phyloP scores from a whole-genome alignment of 1,140 invertebrate species.

The Rhopalosiphum padi region DNA sequence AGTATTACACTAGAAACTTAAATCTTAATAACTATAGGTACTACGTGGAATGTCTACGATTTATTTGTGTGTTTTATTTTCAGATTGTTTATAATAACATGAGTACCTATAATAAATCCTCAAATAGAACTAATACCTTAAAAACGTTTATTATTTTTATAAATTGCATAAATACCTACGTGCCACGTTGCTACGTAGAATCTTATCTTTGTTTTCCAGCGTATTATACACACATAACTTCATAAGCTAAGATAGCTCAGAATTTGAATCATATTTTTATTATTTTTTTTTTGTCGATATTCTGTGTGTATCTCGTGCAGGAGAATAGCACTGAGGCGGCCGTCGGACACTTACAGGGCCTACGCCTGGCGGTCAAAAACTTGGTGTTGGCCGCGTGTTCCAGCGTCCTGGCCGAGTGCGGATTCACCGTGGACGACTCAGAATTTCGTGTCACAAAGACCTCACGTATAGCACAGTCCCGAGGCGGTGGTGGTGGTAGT shows the following conservation, averaged over 20 bases:
- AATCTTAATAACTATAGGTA: too few relatives aligned
- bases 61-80: too few relatives aligned
- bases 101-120: neutral
- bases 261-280: neutral
- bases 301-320: neutral
- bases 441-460: neutral
- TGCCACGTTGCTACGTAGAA: too few relatives aligned
- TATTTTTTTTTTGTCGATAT: too few relatives aligned
- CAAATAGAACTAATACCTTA: neutral
- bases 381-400: neutral
- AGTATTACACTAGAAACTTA: too few relatives aligned
- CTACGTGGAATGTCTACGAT: too few relatives aligned
- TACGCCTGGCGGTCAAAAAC: neutral
- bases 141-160: neutral
- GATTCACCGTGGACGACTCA: conserved; percentile 4
- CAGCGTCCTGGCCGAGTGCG: neutral
- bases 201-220: neutral
- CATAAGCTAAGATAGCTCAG: neutral
- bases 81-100: neutral
- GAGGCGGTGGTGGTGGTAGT: neutral
- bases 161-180: neutral
- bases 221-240: neutral
- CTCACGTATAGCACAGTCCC: neutral
- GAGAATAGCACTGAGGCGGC: neutral
- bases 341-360: neutral